phyloP scores from a whole-genome alignment of 2,888 invertebrate genomes.

The Pristionchus fissidentatus region DNA sequence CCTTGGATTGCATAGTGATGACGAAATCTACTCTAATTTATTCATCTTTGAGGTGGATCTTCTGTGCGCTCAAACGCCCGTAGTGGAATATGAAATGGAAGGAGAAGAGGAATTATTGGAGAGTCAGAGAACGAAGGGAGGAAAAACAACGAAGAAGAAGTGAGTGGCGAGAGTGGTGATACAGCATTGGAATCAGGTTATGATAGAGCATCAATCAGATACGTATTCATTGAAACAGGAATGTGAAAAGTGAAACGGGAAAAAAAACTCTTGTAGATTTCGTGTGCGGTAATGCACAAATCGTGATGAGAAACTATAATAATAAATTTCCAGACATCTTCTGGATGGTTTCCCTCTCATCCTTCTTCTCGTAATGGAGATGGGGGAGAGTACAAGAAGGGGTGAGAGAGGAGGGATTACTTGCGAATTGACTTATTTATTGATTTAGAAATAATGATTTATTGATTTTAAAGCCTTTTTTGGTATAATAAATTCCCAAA shows the following conservation, averaged over 20 bases:
- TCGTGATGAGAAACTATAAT: no score
- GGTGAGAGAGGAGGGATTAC: not conserved
- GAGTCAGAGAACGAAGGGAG: not conserved
- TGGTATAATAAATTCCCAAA: not conserved
- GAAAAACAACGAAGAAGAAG: not conserved
- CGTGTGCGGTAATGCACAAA: not conserved
- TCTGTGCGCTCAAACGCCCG: constrained; percentile 14
- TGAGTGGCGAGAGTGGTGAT: not conserved
- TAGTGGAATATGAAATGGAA: not conserved
- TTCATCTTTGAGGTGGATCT: constrained; percentile 34
- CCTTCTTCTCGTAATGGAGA: constrained; percentile 7
- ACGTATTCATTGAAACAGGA: not conserved
- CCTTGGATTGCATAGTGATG: not conserved
- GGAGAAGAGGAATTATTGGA: not conserved
- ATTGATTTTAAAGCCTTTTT: not conserved
- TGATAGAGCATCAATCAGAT: no score
- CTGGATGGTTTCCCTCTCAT: constrained; percentile 20
- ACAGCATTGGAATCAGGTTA: no score
- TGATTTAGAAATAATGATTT: not conserved
- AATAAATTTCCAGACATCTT: not conserved
- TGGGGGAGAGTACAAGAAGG: not conserved
- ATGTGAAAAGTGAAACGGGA: no score
- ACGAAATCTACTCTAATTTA: not conserved
- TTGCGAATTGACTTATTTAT: not conserved
- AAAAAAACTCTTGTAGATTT: no score